Percentiles rank a stretch among this genome's conserved stretches.
Conservation (phyloP, 1,140 invertebrate species). For the Pissodes strobi region DNA sequence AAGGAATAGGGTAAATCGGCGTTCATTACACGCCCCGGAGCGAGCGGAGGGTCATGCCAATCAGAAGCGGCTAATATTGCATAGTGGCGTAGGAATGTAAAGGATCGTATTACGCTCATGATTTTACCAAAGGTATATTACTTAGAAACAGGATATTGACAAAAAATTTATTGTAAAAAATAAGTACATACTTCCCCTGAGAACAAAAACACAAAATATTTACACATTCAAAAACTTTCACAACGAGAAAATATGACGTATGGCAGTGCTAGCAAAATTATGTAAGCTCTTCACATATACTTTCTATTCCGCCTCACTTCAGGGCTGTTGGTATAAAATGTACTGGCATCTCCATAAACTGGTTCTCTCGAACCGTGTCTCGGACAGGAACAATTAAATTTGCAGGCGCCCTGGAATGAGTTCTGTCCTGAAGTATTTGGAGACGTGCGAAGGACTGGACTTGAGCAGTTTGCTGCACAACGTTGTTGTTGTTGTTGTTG, state of each 20-base stretch:
- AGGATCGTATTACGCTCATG: too few relatives aligned
- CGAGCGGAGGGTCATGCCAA: too few relatives aligned
- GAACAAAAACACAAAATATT: not conserved
- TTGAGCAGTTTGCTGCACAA: not conserved
- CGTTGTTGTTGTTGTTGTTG: not conserved
- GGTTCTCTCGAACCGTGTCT: slow-evolving; percentile 39
- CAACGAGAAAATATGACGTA: not conserved
- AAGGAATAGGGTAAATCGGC: too few relatives aligned
- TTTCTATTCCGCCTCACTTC: slow-evolving; percentile 44
- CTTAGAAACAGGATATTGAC: not conserved
- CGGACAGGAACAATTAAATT: slow-evolving; percentile 38
- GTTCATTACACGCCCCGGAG: too few relatives aligned
- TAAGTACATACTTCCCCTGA: not conserved
- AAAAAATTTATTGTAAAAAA: slow-evolving; percentile 1
- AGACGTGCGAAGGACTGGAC: slow-evolving; percentile 10
- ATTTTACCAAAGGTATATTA: too few relatives aligned
- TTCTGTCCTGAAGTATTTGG: slow-evolving; percentile 12
- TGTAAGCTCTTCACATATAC: slow-evolving; percentile 35
- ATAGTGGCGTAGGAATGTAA: too few relatives aligned
- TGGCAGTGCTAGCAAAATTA: not conserved
- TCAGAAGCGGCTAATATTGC: too few relatives aligned
- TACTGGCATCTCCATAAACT: slow-evolving; percentile 47
- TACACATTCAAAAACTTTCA: not conserved
- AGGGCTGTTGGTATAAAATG: slow-evolving; percentile 44
- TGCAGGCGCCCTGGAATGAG: slow-evolving; percentile 3